Conservation (phyloP, 2,888 invertebrate species). For the Branchinecta sandiegonensis region DNA sequence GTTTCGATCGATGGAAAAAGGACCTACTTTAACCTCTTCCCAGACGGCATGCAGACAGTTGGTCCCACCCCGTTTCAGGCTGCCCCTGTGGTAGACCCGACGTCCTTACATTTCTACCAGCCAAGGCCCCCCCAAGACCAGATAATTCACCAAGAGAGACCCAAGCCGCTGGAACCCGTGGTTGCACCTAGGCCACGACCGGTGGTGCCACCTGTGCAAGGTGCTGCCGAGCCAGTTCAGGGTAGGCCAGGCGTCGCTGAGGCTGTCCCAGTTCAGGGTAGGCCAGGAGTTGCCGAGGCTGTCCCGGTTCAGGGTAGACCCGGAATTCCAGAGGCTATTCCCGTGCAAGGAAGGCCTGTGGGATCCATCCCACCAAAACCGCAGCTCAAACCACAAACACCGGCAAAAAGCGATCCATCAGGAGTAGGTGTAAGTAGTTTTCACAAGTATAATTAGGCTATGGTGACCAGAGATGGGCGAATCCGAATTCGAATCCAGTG, state of each 20-base stretch:
- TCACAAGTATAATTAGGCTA: too few species aligned
- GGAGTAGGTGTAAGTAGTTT: too few species aligned
- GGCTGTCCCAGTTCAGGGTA: constrained; percentile 9
- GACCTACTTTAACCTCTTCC: constrained; percentile 68
- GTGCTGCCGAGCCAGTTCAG: constrained; percentile 29
- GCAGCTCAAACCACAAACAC: constrained; percentile 21
- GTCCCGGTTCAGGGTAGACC: background rate
- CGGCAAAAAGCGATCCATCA: too few species aligned
- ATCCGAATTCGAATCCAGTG: too few species aligned
- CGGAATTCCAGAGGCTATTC: background rate
- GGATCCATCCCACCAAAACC: background rate
- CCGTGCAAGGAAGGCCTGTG: background rate
- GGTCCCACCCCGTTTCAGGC: constrained; percentile 16
- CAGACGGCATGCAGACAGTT: constrained; percentile 22
- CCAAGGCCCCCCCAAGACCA: constrained; percentile 15
- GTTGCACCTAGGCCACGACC: constrained; percentile 31
- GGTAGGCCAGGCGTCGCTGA: constrained; percentile 24
- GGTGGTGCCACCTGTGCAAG: constrained; percentile 29
- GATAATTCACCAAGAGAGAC: constrained; percentile 31
- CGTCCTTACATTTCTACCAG: background rate
- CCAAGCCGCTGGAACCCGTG: constrained; percentile 37
- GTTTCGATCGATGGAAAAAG: constrained; percentile 82
- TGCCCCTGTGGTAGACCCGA: constrained; percentile 3
- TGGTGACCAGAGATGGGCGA: too few species aligned
- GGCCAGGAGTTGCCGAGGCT: constrained; percentile 22